Evolutionary conservation across 2,113 vertebrate species (phyloP).

Genomic region (Salvelinus namaycush): DNA sequence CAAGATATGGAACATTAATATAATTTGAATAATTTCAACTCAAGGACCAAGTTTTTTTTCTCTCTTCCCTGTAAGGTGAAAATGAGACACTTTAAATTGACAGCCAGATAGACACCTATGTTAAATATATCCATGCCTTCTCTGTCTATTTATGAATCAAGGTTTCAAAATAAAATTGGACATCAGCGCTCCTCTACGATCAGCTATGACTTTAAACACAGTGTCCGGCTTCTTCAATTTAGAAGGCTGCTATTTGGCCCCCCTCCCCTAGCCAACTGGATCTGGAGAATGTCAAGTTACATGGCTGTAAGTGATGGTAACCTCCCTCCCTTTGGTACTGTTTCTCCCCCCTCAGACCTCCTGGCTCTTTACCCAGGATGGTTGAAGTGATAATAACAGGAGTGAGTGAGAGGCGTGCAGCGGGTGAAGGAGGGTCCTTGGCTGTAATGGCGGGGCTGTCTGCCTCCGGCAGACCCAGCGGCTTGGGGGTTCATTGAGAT

Average conservation of each 20-base stretch:
- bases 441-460: conserved; percentile 68
- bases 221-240: conserved; percentile 70
- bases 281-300: conserved; percentile 67
- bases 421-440: conserved; percentile 55
- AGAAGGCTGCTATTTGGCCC: conserved; percentile 61
- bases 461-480: conserved; percentile 45
- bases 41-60: conserved; percentile 27
- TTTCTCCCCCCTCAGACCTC: conserved; percentile 27
- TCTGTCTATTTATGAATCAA: conserved; percentile 59
- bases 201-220: conserved; percentile 74
- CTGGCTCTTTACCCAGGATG: conserved; percentile 44
- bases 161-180: conserved; percentile 60
- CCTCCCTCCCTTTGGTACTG: conserved; percentile 46
- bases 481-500: conserved; percentile 72
- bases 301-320: conserved; percentile 62
- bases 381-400: conserved; percentile 72
- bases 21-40: conserved; percentile 64
- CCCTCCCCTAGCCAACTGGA: conserved; percentile 46
- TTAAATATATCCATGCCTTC: conserved; percentile 44
- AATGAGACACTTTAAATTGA: conserved; percentile 49
- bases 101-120: conserved; percentile 56
- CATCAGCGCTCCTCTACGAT: conserved; percentile 55
- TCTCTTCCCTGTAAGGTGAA: conserved; percentile 10
- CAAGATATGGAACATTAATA: conserved; percentile 55
- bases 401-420: conserved; percentile 35